Evolutionary conservation across 2,888 invertebrate species (phyloP).

Genomic region (Mythimna ferrago): DNA sequence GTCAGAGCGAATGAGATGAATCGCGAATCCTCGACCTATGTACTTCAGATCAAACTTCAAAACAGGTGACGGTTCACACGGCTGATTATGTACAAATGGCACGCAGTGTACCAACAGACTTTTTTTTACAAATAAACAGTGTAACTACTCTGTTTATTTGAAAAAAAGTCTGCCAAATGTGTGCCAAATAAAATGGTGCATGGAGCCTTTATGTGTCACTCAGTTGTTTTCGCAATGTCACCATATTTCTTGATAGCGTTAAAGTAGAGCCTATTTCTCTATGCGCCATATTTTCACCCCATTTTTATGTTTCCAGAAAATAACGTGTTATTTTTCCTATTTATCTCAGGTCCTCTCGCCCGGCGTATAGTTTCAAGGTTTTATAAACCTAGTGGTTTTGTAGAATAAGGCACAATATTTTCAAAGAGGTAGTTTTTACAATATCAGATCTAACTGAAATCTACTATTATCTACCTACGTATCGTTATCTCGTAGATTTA

Average conservation of each 20-base stretch:
- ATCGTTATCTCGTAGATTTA: background rate
- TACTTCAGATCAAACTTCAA: constrained; percentile 2
- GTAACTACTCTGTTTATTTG: too few species aligned
- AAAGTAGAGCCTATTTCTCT: constrained; percentile 14
- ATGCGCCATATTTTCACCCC: constrained; percentile 10
- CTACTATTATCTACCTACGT: background rate
- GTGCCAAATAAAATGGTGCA: constrained; percentile 36
- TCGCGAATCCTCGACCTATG: background rate
- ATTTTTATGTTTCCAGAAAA: constrained; percentile 15
- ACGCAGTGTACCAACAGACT: background rate
- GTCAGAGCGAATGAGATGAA: constrained; percentile 13
- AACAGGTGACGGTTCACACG: constrained; percentile 13
- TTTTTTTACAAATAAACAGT: constrained; percentile 7
- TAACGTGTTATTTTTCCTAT: constrained; percentile 6
- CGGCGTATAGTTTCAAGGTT: background rate
- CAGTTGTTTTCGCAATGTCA: constrained; percentile 14
- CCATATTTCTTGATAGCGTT: constrained; percentile 11
- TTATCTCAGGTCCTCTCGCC: constrained; percentile 1
- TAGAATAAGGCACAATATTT: background rate
- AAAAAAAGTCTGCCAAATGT: too few species aligned
- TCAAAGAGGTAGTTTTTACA: too few species aligned
- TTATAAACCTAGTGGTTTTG: background rate
- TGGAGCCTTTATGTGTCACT: constrained; percentile 2
- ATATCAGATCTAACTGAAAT: background rate
- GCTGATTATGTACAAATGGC: background rate